Evolutionary conservation across 2,888 invertebrate genomes (phyloP), one percentile per base, ranked within the genome.

Genomic region (Cybosia mesomella): DNA sequence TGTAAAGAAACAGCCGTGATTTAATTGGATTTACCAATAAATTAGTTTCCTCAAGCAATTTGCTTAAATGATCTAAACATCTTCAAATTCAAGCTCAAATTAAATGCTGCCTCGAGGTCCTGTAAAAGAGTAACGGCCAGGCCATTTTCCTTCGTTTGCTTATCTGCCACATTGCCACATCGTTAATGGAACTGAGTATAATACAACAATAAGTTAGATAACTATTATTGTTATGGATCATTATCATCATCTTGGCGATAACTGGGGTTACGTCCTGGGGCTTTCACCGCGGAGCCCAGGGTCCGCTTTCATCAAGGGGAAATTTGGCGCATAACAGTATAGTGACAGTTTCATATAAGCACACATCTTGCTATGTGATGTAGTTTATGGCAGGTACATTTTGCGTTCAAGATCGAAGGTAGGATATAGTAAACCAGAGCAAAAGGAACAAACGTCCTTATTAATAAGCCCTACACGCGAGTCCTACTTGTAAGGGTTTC

Each of bases 31-130:
- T 49, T n/a, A n/a, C 49, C n/a, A n/a, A 49, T 49, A 49, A 49
- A 49, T 49, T 49, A 49, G 49, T 49, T 49, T 49, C 49, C 49
- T 49, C 49, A 18, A 49, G n/a, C 9, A 49, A 49, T 49, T 49
- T 49, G 1, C 49, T 4, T 49, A 49, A 49, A 49, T 49, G 49
- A 49, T 49, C 49, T 49, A n/a, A 49, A 55, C 24, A 55, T 55
- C 55, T 55, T 13, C 24, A 55, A 55, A 49, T 49, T 49, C n/a
- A 49, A 49, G 49, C n/a, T 18, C n/a, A 49, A 49, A 49, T 49
- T 49, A n/a, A 49, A 49, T 49, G 49, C n/a, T 49, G n/a, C 49
- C 49, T 49, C 49, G n/a, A n/a, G 49, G 49, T 49, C 49, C 49
- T 49, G 49, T 49, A 49, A 49, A 49, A 49, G 49, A 49, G 18